Evolutionary conservation across 2,888 invertebrate species (phyloP), one percentile per base, ranked within the genome.

Genomic region (Drosophila mimetica): DNA sequence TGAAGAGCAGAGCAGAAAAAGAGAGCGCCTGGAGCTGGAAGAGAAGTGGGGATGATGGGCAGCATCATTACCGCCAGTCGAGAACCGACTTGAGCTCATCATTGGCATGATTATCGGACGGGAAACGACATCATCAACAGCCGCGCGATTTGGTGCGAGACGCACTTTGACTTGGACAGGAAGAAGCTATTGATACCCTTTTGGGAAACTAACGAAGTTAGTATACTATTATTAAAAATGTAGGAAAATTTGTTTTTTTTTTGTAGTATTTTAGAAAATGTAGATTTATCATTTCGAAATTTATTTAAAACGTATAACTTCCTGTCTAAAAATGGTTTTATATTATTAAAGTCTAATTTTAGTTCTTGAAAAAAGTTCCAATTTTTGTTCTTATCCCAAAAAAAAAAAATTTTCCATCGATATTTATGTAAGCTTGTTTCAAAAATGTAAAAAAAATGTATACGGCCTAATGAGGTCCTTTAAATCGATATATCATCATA

Each of bases 91-190:
- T 63, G 63, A 74, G 86, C 71, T 75, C 82, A 86, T 83, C 84
- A 83, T 86, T 83, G 84, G 70, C 84, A 86, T 86, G 81, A 86
- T 83, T 83, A 83, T 86, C 80, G 59, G 72, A 55, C 58, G 67
- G 77, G 54, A 73, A 77, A 81, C 82, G 71, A 79, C 79, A 86
- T 82, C 85, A 84, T 81, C 81, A 83, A 48, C 73, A 67, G 48
- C 28, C 50, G 59, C 63, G 78, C 63, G 85, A 84, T 86, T 76
- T 84, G 87, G 85, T 82, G 84, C 87, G 82, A 85, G 78, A 85
- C 87, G 84, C 84, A 84, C 85, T 84, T 84, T 86, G 87, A 86
- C 84, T 84, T 75, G 71, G 67, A 74, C 81, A 79, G 74, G 53
- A 77, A 72, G 76, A 76, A 52, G 70, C 78, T 80, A 61, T 71